Percentiles rank a stretch among this genome's conserved stretches.
phyloP scores from a whole-genome alignment of 2,888 invertebrate species.

The Cynaeus angustus region DNA sequence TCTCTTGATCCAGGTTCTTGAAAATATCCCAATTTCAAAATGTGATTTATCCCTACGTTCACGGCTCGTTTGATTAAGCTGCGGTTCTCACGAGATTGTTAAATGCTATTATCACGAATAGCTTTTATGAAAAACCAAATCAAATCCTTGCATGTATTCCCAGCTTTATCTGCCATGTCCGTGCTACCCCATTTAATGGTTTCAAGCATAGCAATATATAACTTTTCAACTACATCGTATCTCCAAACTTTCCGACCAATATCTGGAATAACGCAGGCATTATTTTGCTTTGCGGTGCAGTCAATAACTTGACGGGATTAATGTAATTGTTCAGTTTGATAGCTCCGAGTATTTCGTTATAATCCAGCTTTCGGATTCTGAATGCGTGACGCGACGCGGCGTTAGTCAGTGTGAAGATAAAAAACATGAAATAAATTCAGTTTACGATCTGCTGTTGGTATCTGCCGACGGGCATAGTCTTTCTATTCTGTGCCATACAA shows the following conservation, averaged over 20 bases:
- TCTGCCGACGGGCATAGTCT: slow-evolving; percentile 38
- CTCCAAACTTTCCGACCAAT: slow-evolving; percentile 40
- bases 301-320: slow-evolving; percentile 27
- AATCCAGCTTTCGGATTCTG: slow-evolving; percentile 37
- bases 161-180: slow-evolving; percentile 40
- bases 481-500: slow-evolving; percentile 36
- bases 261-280: slow-evolving; percentile 29
- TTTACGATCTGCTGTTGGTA: slow-evolving; percentile 44
- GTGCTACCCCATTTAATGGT: slow-evolving; percentile 44
- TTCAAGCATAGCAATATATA: slow-evolving; percentile 43
- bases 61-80: slow-evolving; percentile 39
- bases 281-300: slow-evolving; percentile 35
- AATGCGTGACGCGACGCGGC: slow-evolving; percentile 20
- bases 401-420: slow-evolving; percentile 39
- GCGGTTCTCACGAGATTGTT: slow-evolving; percentile 31
- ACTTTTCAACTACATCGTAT: slow-evolving; percentile 44
- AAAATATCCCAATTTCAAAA: slow-evolving; percentile 37
- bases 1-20: slow-evolving; percentile 9
- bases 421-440: slow-evolving; percentile 45
- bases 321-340: slow-evolving; percentile 5
- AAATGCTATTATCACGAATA: slow-evolving; percentile 42
- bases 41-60: slow-evolving; percentile 31
- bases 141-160: slow-evolving; percentile 44
- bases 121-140: slow-evolving; percentile 35
- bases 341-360: slow-evolving; percentile 4